Percentiles rank a stretch among this genome's conserved stretches.
These are phyloP conservation scores for Botrylloides violaceus DNA, from an alignment of 23 tunicate genomes.

Conservation along the genomic window DNA sequence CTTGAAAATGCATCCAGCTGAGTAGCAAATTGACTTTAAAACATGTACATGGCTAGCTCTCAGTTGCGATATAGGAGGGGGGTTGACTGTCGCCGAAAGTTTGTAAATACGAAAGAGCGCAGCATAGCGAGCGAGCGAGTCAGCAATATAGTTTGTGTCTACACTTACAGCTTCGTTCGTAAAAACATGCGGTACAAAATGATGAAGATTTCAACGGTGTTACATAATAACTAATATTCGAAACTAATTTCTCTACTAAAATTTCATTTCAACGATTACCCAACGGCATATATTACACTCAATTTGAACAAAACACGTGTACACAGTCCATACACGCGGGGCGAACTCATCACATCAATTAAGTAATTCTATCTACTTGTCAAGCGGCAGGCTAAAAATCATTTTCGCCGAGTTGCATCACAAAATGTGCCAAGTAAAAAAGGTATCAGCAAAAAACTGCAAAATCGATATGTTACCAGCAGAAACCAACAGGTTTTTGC, in stretches of 20 bases:
- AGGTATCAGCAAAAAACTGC: background rate
- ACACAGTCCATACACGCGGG: too few relatives aligned
- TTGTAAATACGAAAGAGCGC: too few relatives aligned
- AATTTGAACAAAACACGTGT: too few relatives aligned
- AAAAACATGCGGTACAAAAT: background rate
- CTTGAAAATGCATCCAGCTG: background rate
- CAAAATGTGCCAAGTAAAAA: background rate
- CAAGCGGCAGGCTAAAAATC: too few relatives aligned
- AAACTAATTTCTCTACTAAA: background rate
- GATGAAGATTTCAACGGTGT: background rate
- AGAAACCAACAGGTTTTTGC: too few relatives aligned
- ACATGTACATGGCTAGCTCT: conserved; percentile 1
- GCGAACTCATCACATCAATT: too few relatives aligned
- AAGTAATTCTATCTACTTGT: too few relatives aligned
- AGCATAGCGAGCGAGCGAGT: too few relatives aligned
- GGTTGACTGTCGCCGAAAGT: too few relatives aligned
- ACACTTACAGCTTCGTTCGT: background rate
- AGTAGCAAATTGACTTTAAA: background rate
- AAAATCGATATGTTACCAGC: background rate
- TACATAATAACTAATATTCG: background rate
- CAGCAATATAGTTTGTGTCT: conserved; percentile 1
- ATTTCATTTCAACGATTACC: background rate
- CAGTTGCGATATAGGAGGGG: too few relatives aligned
- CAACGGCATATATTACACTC: background rate
- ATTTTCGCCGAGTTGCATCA: too few relatives aligned